A percentile compares a stretch with the other conserved stretches of the same genome.
Conservation (phyloP, 1,140 invertebrate species). For the Eueides isabella region DNA sequence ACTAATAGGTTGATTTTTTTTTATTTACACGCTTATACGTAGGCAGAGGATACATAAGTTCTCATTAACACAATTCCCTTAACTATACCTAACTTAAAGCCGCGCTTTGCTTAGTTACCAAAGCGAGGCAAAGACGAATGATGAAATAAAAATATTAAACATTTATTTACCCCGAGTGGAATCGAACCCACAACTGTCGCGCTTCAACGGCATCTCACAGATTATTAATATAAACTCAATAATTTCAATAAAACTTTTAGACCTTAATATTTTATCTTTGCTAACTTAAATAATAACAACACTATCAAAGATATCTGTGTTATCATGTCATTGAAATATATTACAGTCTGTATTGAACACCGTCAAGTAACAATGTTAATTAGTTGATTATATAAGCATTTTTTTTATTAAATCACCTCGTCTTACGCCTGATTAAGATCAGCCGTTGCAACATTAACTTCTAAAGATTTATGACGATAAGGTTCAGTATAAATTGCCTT, state of each 20-base stretch:
- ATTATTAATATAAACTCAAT: no score
- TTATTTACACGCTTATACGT: no score
- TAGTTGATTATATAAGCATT: slow-evolving; percentile 27
- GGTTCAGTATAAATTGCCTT: slow-evolving; percentile 51
- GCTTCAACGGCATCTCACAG: no score
- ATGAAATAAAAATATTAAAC: no score
- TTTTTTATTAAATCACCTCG: slow-evolving; percentile 40
- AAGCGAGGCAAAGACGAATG: no score
- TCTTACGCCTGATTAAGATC: slow-evolving; percentile 25
- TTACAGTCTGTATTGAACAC: background rate
- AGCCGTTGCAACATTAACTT: slow-evolving; percentile 40
- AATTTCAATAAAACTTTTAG: background rate
- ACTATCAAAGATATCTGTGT: background rate
- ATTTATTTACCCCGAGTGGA: no score
- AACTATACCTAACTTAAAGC: no score
- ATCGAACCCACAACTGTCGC: no score
- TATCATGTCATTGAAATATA: background rate
- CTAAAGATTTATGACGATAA: slow-evolving; percentile 48
- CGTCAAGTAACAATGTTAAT: slow-evolving; percentile 17
- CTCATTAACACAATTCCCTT: no score
- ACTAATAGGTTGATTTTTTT: no score
- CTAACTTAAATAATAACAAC: background rate
- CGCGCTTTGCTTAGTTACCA: no score
- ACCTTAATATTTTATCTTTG: background rate
- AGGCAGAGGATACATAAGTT: no score